Percentiles rank a stretch among this genome's conserved stretches.
Conservation (phyloP, 1,140 invertebrate species). For the Diuraphis noxia region DNA sequence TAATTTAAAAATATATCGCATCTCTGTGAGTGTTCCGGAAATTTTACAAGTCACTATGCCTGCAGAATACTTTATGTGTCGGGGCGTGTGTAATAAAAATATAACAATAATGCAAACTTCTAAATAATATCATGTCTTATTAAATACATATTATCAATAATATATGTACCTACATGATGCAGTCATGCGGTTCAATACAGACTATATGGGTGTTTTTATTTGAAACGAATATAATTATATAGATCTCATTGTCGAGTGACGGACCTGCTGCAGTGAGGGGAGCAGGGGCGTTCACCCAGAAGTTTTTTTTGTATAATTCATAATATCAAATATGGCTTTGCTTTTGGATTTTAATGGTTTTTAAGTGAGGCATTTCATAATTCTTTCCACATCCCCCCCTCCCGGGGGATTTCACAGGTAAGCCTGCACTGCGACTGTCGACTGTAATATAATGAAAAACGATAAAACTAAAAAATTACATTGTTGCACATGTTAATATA, state of each 20-base stretch:
- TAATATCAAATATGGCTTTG: too few species aligned
- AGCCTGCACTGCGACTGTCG: background rate
- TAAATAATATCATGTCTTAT: background rate
- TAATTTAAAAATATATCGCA: background rate
- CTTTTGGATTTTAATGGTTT: too few species aligned
- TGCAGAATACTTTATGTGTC: background rate
- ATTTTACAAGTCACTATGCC: background rate
- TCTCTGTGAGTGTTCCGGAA: background rate
- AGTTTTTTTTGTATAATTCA: too few species aligned
- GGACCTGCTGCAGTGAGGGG: too few species aligned
- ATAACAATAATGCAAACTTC: background rate
- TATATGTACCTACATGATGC: background rate
- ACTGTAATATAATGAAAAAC: background rate
- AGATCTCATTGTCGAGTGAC: background rate
- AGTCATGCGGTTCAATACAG: background rate
- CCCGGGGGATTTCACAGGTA: too few species aligned
- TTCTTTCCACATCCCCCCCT: too few species aligned
- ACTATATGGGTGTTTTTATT: background rate
- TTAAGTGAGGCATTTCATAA: too few species aligned
- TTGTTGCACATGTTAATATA: background rate
- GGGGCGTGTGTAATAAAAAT: background rate
- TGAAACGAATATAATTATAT: slow-evolving; percentile 7
- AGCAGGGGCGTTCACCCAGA: too few species aligned
- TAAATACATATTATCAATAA: background rate
- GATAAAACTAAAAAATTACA: background rate